Evolutionary conservation across 2,113 vertebrate genomes (phyloP).

Genomic region (Oryzias curvinotus): DNA sequence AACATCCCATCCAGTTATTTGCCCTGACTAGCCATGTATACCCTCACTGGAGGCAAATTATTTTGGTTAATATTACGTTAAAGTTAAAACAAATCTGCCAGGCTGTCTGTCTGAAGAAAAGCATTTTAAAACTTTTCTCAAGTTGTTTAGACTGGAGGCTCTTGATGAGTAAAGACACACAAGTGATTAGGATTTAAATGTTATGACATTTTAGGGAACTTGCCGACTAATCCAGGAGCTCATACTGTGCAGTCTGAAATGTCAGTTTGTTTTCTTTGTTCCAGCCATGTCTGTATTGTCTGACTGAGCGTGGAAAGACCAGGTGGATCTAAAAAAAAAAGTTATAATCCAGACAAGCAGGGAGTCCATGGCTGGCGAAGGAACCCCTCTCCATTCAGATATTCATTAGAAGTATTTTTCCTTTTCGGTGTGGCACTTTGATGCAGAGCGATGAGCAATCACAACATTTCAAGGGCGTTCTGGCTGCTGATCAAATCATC

Average conservation of each 20-base stretch:
- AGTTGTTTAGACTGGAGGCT: conserved; percentile 1
- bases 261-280: conserved; percentile 30
- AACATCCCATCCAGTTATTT: conserved; percentile 7
- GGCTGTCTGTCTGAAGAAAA: neutral
- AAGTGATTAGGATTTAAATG: conserved; percentile 25
- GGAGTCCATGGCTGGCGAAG: conserved; percentile 40
- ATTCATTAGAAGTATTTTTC: conserved; percentile 58
- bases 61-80: too few relatives aligned
- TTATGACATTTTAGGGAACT: conserved; percentile 31
- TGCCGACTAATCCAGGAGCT: conserved; percentile 13
- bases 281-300: conserved; percentile 5
- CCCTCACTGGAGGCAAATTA: neutral
- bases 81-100: conserved; percentile 1
- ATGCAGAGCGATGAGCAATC: conserved; percentile 52
- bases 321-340: conserved; percentile 41
- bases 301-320: conserved; percentile 14
- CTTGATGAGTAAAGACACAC: conserved; percentile 11
- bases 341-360: conserved; percentile 47
- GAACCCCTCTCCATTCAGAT: conserved; percentile 50
- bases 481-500: conserved; percentile 67
- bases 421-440: conserved; percentile 54
- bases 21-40: neutral
- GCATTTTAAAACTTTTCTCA: neutral
- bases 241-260: conserved; percentile 39
- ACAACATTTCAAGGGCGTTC: conserved; percentile 35